Conservation (phyloP, 2,888 invertebrate genomes). For the Anaspis maculata region DNA sequence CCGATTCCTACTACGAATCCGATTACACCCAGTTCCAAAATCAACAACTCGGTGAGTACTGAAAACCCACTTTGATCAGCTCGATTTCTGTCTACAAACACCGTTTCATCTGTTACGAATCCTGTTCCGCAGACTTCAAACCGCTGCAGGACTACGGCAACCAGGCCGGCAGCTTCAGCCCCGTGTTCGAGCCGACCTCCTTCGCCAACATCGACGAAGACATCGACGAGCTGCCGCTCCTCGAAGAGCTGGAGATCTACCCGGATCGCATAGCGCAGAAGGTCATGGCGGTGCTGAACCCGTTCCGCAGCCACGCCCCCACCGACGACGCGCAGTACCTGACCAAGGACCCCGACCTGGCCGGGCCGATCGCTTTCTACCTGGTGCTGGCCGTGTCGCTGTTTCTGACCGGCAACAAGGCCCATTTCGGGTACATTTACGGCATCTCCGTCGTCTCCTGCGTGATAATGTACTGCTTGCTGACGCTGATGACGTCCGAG, state of each 20-base stretch:
- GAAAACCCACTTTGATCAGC: not conserved
- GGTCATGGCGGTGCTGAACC: constrained; percentile 83
- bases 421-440: constrained; percentile 90
- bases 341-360: constrained; percentile 78
- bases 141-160: constrained; percentile 40
- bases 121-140: constrained; percentile 48
- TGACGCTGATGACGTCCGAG: constrained; percentile 68
- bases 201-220: constrained; percentile 37
- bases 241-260: constrained; percentile 89
- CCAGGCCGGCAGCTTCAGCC: constrained; percentile 21
- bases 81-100: too few species aligned
- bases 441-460: constrained; percentile 87
- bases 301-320: constrained; percentile 62
- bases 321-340: constrained; percentile 69
- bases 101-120: too few species aligned
- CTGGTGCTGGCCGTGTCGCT: constrained; percentile 59
- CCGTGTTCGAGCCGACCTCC: constrained; percentile 32
- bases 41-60: constrained; percentile 37
- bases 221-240: constrained; percentile 65
- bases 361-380: constrained; percentile 88
- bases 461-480: constrained; percentile 77
- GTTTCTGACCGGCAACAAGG: constrained; percentile 66
- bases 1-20: constrained; percentile 25
- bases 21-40: constrained; percentile 37
- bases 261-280: constrained; percentile 82